Percentiles rank a stretch among this genome's conserved stretches.
Evolutionary conservation across 1,140 invertebrate genomes (phyloP).

Genomic region (Lepidurus apus): DNA sequence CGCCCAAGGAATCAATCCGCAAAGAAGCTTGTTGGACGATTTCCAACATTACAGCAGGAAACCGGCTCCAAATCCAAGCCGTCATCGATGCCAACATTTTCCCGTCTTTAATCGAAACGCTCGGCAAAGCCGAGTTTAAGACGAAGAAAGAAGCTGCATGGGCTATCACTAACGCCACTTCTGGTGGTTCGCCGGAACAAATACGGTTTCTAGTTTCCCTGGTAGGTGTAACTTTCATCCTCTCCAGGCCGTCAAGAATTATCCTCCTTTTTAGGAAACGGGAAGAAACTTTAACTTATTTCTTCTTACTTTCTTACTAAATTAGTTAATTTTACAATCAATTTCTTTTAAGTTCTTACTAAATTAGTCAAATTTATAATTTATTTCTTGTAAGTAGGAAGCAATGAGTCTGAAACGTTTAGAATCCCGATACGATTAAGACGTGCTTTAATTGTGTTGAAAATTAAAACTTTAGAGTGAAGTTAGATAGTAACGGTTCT

Average conservation of each 20-base stretch:
- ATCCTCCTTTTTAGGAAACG: background rate
- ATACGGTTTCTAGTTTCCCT: conserved; percentile 62
- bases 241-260: background rate
- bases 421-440: too few relatives aligned
- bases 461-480: too few relatives aligned
- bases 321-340: too few relatives aligned
- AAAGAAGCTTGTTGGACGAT: conserved; percentile 99
- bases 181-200: conserved; percentile 88
- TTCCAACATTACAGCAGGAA: conserved; percentile 96
- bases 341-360: too few relatives aligned
- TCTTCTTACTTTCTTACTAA: conserved; percentile 29
- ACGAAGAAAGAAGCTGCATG: conserved; percentile 96
- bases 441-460: too few relatives aligned
- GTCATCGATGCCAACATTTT: conserved; percentile 96
- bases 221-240: conserved; percentile 37
- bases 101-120: conserved; percentile 81
- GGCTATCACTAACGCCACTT: conserved; percentile 97
- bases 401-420: too few relatives aligned
- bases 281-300: conserved; percentile 27
- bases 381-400: too few relatives aligned
- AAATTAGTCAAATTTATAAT: too few relatives aligned
- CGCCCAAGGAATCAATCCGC: conserved; percentile 74
- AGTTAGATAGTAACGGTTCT: too few relatives aligned
- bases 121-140: conserved; percentile 90
- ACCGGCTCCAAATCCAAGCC: conserved; percentile 86